Percentiles rank a stretch among this genome's conserved stretches.
Conservation (phyloP, 2,888 invertebrate genomes). For the Nomada lathburiana region DNA sequence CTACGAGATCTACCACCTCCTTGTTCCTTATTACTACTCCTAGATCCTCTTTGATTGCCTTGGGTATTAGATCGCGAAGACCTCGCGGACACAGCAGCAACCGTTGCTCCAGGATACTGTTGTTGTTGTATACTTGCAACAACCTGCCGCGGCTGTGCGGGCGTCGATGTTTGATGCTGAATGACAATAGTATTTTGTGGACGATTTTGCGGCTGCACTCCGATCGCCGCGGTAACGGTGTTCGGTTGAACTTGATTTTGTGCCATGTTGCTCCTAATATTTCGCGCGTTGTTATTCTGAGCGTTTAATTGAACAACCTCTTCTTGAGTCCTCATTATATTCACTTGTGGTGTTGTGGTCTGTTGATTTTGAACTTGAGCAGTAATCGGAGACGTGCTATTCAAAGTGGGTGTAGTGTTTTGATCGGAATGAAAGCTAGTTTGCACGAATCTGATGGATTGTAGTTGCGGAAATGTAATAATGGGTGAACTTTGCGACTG, state of each 20-base stretch:
- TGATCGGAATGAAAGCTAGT: conserved; percentile 79
- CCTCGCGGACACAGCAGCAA: conserved; percentile 75
- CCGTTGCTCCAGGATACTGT: conserved; percentile 68
- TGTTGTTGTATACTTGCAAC: conserved; percentile 75
- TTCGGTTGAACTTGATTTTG: conserved; percentile 66
- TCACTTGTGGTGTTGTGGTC: conserved; percentile 72
- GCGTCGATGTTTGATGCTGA: conserved; percentile 75
- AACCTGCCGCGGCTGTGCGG: conserved; percentile 74
- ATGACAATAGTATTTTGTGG: conserved; percentile 78
- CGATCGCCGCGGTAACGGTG: conserved; percentile 66
- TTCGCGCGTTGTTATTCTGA: conserved; percentile 68
- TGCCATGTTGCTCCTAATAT: conserved; percentile 51
- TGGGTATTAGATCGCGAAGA: conserved; percentile 77
- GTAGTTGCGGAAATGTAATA: conserved; percentile 81
- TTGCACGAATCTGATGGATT: conserved; percentile 82
- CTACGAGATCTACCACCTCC: conserved; percentile 82
- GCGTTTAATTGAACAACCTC: conserved; percentile 76
- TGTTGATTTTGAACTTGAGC: conserved; percentile 71
- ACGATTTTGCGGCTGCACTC: conserved; percentile 74
- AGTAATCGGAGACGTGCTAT: conserved; percentile 57
- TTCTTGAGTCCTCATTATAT: conserved; percentile 77
- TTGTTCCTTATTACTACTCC: conserved; percentile 79
- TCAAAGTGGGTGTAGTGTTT: conserved; percentile 60
- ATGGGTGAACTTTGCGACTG: conserved; percentile 80
- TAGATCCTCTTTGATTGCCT: conserved; percentile 76